These are phyloP conservation scores for Orchesella cincta DNA, from an alignment of 1,140 invertebrate genomes.

Conservation along the genomic window DNA sequence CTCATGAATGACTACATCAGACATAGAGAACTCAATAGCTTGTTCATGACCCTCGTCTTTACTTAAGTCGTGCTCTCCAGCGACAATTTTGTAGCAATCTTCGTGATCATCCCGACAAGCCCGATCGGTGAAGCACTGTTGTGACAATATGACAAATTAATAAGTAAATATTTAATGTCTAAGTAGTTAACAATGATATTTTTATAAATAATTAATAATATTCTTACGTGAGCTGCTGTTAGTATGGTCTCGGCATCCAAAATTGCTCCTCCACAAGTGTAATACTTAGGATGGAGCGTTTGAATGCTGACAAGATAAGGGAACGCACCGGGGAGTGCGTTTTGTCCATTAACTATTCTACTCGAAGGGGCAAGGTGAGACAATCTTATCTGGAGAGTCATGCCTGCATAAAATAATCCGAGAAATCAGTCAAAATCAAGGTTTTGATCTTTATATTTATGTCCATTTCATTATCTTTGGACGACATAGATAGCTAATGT, in stretches of 20 bases:
- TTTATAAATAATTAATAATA: background rate
- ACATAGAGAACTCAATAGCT: background rate
- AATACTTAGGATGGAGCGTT: background rate
- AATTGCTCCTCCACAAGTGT: constrained; percentile 17
- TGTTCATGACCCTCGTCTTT: background rate
- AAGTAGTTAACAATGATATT: background rate
- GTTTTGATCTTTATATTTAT: no score
- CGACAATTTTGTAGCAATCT: background rate
- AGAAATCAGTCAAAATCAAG: no score
- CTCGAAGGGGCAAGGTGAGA: no score
- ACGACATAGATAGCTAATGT: no score
- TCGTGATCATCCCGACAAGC: background rate
- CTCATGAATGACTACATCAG: background rate
- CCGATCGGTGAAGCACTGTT: background rate
- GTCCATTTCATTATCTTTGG: no score
- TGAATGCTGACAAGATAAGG: constrained; percentile 14
- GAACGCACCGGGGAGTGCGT: no score
- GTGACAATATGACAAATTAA: no score
- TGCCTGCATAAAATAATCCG: no score
- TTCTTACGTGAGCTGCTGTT: background rate
- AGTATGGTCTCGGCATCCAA: background rate
- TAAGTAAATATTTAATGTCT: background rate
- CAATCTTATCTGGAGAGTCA: no score
- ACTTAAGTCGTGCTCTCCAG: background rate
- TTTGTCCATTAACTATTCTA: no score